Base-by-base conservation (phyloP, 1,140 invertebrate genomes). In the Hylaeus volcanicus region DNA sequence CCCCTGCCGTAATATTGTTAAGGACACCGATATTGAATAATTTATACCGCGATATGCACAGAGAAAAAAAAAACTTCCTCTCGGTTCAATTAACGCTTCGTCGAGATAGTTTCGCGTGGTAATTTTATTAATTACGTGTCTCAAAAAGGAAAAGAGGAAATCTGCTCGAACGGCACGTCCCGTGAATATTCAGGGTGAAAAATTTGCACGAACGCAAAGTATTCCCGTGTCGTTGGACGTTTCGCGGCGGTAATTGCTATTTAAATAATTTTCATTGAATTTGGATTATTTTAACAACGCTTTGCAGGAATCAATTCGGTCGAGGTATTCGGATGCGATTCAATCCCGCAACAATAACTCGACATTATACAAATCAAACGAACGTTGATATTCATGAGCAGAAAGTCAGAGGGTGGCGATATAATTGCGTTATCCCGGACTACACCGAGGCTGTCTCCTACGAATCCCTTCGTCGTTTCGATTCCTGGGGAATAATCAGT, bases 281-380 rank as follows among this genome's bases (percentile, higher is more conserved):
- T 63, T 12, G 9, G n/a, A 37, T 26, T 26, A 4, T 39, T 72
- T 48, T 37, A 5, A 15, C 43, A 39, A 45, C n/a, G n/a, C 11
- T 60, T 41, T 37, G 12, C 9, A 1, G 37, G 8, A 75, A 65
- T 55, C 45, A 68, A 41, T 63, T 75, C 9, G 9, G 14, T 14
- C 60, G 70, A 85, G 65, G 73, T 64, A 74, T 70, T 81, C 70
- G 78, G 26, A 74, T 74, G 60, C 72, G 78, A 61, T 82, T 86
- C 85, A 63, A 86, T 84, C 81, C 85, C 78, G 71, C 74, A 83
- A 86, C 72, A 86, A 86, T 86, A 87, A 86, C 85, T 81, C 82
- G 78, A 81, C 85, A 86, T 87, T 87, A 86, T 86, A 86, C 85
- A 79, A 87, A 87, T 86, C 85, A 86, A 87, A 86, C 78, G 74